A percentile compares a stretch with the other conserved stretches of the same genome.
These are phyloP conservation scores for Phainopepla nitens DNA, from an alignment of 2,113 vertebrate species.

Conservation along the genomic window DNA sequence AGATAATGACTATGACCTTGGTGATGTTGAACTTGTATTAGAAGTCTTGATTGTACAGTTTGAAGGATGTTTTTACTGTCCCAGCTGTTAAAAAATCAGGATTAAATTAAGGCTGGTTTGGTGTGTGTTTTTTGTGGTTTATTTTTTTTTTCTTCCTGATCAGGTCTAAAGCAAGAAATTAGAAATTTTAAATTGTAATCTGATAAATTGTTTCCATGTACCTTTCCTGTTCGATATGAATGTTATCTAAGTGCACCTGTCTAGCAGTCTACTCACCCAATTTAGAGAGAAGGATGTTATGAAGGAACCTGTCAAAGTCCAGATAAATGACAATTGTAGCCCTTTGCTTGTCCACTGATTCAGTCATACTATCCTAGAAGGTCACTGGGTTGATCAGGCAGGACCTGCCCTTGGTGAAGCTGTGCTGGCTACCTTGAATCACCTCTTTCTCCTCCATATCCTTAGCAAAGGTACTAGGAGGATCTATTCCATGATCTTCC, in stretches of 20 bases:
- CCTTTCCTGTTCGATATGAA: neutral
- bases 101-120: neutral
- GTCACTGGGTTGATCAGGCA: neutral
- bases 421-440: neutral
- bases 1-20: constrained; percentile 32
- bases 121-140: too few relatives aligned
- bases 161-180: neutral
- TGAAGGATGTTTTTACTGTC: neutral
- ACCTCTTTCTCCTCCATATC: too few relatives aligned
- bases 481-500: neutral
- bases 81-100: neutral
- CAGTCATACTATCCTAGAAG: neutral
- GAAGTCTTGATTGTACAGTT: neutral
- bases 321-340: neutral
- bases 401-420: neutral
- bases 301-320: neutral
- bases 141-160: neutral
- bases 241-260: neutral
- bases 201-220: neutral
- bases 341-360: neutral
- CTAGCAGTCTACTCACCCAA: too few relatives aligned
- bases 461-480: neutral
- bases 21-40: neutral
- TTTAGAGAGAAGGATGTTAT: neutral
- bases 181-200: neutral